Evolutionary conservation across 2,888 invertebrate species (phyloP).

Genomic region (Agelastica alni): DNA sequence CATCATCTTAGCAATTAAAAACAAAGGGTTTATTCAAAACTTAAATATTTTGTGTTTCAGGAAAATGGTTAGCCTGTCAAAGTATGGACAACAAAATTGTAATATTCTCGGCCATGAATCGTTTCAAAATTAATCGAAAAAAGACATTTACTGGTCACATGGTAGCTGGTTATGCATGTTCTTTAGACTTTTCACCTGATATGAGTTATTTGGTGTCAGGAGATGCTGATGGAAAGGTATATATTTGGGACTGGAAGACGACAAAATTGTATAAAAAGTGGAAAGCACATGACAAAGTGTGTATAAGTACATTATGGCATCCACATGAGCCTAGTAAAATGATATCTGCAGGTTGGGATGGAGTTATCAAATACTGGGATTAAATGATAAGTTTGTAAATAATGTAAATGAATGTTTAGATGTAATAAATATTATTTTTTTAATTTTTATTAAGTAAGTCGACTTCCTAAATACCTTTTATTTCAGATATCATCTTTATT

Average conservation of each 20-base stretch:
- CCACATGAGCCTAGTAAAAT: slow-evolving; percentile 98
- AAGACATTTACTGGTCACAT: slow-evolving; percentile 98
- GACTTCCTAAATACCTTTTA: too few species aligned
- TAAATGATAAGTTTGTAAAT: slow-evolving; percentile 55
- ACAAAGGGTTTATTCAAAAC: too few species aligned
- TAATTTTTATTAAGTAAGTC: too few species aligned
- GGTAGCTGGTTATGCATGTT: slow-evolving; percentile 99
- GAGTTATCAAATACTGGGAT: slow-evolving; percentile 98
- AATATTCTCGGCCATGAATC: slow-evolving; percentile 95
- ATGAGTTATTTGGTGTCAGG: slow-evolving; percentile 98
- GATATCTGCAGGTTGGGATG: slow-evolving; percentile 99
- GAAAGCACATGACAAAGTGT: slow-evolving; percentile 99
- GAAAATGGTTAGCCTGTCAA: slow-evolving; percentile 98
- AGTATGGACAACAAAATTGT: slow-evolving; percentile 99
- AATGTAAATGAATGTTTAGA: too few species aligned
- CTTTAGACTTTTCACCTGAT: slow-evolving; percentile 96
- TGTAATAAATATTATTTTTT: too few species aligned
- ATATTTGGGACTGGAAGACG: slow-evolving; percentile 99
- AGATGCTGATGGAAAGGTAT: slow-evolving; percentile 98
- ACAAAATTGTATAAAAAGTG: slow-evolving; percentile 98
- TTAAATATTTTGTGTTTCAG: slow-evolving; percentile 30
- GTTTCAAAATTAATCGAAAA: slow-evolving; percentile 97
- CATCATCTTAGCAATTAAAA: too few species aligned
- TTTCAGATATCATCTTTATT: too few species aligned
- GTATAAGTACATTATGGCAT: slow-evolving; percentile 95